These are phyloP conservation scores for Papio anubis DNA, from an alignment of 2,113 vertebrate species.

Conservation along the genomic window DNA sequence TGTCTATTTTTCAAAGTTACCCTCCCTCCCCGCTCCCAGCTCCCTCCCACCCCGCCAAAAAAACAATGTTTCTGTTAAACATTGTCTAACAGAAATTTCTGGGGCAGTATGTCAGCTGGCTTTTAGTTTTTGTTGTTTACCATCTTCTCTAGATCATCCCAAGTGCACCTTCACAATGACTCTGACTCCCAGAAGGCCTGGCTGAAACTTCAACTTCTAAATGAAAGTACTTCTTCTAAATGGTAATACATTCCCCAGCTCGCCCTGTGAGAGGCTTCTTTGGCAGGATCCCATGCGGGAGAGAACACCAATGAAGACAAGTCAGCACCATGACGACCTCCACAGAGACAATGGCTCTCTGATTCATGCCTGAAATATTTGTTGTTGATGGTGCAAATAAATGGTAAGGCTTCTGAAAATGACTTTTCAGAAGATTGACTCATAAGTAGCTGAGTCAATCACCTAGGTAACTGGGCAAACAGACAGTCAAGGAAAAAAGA, in stretches of 20 bases:
- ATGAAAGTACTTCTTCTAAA: background rate
- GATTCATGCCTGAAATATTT: slow-evolving; percentile 79
- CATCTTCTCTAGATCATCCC: slow-evolving; percentile 15
- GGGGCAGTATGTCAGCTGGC: background rate
- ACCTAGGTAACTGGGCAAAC: slow-evolving; percentile 82
- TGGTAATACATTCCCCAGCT: slow-evolving; percentile 31
- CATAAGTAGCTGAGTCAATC: slow-evolving; percentile 74
- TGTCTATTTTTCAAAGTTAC: slow-evolving; percentile 58
- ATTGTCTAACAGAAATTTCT: slow-evolving; percentile 41
- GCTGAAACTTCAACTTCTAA: background rate
- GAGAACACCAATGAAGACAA: slow-evolving; percentile 67
- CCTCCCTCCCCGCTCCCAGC: too few relatives aligned
- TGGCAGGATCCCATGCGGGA: slow-evolving; percentile 51
- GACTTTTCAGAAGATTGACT: slow-evolving; percentile 54
- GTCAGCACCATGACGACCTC: slow-evolving; percentile 60
- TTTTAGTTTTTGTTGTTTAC: slow-evolving; percentile 35
- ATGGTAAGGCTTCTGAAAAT: slow-evolving; percentile 79
- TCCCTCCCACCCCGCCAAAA: too few relatives aligned
- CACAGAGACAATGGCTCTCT: slow-evolving; percentile 70
- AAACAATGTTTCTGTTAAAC: background rate
- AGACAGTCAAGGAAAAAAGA: slow-evolving; percentile 73
- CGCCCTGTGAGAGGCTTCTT: slow-evolving; percentile 21
- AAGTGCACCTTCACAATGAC: background rate
- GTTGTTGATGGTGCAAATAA: slow-evolving; percentile 78
- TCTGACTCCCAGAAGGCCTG: background rate